Evolutionary conservation across 2,113 vertebrate species (phyloP).

Genomic region (Alligator sinensis): DNA sequence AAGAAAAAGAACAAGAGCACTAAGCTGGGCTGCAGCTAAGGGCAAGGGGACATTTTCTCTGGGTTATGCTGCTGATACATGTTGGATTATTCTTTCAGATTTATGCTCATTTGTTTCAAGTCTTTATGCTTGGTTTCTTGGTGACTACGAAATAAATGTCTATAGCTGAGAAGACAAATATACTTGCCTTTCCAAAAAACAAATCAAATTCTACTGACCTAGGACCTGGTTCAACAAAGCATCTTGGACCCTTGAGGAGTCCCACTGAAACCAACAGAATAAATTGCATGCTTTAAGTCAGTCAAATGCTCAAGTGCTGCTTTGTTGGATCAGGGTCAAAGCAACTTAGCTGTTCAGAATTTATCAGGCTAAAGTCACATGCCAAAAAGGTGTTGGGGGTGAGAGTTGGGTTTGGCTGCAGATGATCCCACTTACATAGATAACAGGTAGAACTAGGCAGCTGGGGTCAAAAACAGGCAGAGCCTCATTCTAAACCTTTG

Average conservation of each 20-base stretch:
- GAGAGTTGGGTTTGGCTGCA: background rate
- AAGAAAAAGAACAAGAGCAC: too few species aligned
- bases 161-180: background rate
- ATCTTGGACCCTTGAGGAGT: background rate
- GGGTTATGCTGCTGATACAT: too few species aligned
- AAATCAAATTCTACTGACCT: background rate
- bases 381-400: background rate
- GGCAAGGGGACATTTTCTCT: background rate
- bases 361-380: background rate
- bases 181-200: background rate
- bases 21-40: background rate
- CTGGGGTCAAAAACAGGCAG: background rate
- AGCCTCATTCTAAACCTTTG: background rate
- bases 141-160: background rate
- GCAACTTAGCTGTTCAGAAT: background rate
- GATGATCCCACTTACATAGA: background rate
- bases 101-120: background rate
- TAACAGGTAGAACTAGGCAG: fast-evolving
- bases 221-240: background rate
- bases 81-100: background rate
- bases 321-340: background rate
- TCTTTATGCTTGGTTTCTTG: background rate
- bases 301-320: background rate
- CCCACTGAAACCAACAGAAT: background rate
- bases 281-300: background rate